Percentiles rank a stretch among this genome's conserved stretches.
Conservation (phyloP, 92 coral and sea anemone species). For the Umimayanthus kanabou region DNA sequence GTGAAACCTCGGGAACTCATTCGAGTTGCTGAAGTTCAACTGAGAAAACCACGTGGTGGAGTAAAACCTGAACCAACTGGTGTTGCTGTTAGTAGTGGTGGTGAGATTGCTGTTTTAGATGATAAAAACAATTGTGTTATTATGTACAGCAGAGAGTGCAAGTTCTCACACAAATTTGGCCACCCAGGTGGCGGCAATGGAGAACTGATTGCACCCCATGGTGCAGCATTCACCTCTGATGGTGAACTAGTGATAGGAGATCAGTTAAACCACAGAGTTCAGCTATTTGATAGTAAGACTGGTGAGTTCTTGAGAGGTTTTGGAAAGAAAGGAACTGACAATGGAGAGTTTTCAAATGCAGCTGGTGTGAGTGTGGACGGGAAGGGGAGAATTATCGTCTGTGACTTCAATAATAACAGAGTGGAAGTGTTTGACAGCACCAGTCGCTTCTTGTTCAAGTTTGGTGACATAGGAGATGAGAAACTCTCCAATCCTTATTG, state of each 20-base stretch:
- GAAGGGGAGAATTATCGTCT: too few species aligned
- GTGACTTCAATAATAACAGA: too few species aligned
- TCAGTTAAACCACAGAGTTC: neutral
- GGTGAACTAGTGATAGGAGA: constrained; percentile 5
- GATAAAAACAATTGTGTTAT: neutral
- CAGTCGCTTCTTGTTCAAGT: too few species aligned
- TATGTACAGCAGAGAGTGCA: neutral
- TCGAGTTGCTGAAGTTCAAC: neutral
- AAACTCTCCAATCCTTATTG: too few species aligned
- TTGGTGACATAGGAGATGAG: too few species aligned
- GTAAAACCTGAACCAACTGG: constrained; percentile 74
- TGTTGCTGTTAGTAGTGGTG: constrained; percentile 56
- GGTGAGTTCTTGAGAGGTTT: neutral
- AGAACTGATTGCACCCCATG: neutral
- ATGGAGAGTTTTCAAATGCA: too few species aligned
- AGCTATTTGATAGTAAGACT: neutral
- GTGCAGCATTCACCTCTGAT: neutral
- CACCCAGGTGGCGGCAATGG: neutral
- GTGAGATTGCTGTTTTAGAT: neutral
- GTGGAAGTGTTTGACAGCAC: too few species aligned
- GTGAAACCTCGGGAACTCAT: neutral
- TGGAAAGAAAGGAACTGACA: too few species aligned
- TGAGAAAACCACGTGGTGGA: constrained; percentile 67
- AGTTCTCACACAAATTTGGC: neutral
- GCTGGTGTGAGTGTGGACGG: too few species aligned